Evolutionary conservation across 1,140 invertebrate species (phyloP), one percentile per base, ranked within the genome.

Genomic region (Drosophila triauraria): DNA sequence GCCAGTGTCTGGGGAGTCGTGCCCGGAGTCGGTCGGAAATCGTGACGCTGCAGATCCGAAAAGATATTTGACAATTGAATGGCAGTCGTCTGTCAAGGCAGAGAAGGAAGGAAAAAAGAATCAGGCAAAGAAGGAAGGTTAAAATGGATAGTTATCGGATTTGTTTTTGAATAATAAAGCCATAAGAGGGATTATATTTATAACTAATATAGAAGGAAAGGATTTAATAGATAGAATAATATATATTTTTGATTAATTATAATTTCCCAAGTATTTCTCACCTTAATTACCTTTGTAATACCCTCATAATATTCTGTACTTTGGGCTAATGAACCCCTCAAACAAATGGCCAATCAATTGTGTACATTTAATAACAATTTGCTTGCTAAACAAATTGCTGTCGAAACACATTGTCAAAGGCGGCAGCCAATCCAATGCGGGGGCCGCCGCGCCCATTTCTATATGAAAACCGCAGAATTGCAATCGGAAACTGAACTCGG

Each of bases 11-110:
- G 20, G n/a, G 27, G 27, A 72, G 53, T 74, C 70, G 70, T 74
- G 69, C 23, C 12, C 46, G 20, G n/a, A 35, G 46, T 17, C 27
- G 12, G 38, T 20, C 38, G 13, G 53, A 65, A 79, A 84, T 77
- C 81, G 81, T 88, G 84, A 88, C 78, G 84, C 64, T 90, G 85
- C 60, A 81, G 46, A 65, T 62, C 53, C 56, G 27, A 74, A 88
- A 40, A 88, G 68, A 88, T 75, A 75, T 75, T 86, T 90, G 84
- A 90, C 84, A 88, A 71, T 69, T 88, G 84, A 88, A 84, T 88
- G 81, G 82, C 85, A 84, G 78, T 80, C 77, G 74, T 80, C 77
- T 56, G 76, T 63, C 75, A 72, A 60, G 54, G 43, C 32, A 35
- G 15, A 23, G 15, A 17, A 32, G n/a, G 44, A 20, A 17, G 40